Conservation (phyloP, 53 echinoderm and acorn worm species). For the Zoroaster sp. region DNA sequence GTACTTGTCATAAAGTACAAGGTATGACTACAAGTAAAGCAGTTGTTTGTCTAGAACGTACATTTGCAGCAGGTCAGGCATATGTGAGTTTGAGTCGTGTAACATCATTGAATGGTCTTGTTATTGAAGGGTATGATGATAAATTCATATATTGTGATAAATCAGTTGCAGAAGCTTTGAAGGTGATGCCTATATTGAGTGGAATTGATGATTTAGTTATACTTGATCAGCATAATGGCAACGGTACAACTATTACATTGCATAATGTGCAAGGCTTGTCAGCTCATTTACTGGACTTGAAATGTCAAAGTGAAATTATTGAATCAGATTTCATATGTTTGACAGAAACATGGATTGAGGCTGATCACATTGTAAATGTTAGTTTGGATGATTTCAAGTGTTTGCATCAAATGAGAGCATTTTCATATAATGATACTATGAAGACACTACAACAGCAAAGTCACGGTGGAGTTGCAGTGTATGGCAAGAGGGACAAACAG, state of each 20-base stretch:
- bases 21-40: slow-evolving; percentile 46
- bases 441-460: background rate
- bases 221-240: too few species aligned
- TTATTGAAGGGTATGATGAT: slow-evolving; percentile 43
- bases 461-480: background rate
- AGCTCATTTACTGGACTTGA: slow-evolving; percentile 32
- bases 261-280: slow-evolving; percentile 54
- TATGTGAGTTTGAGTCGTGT: slow-evolving; percentile 70
- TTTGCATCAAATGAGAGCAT: background rate
- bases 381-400: background rate
- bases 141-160: slow-evolving; percentile 28
- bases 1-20: slow-evolving; percentile 67
- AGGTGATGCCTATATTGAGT: background rate
- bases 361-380: background rate
- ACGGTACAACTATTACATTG: background rate
- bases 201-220: background rate
- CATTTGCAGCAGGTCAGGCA: slow-evolving; percentile 63
- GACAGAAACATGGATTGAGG: slow-evolving; percentile 50
- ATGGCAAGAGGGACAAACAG: too few species aligned
- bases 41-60: slow-evolving; percentile 44
- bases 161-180: slow-evolving; percentile 3
- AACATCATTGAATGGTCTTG: slow-evolving; percentile 14
- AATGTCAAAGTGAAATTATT: background rate
- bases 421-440: background rate
- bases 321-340: slow-evolving; percentile 40